Evolutionary conservation across 2,797 vertebrate species (phyloP).

Genomic region (Crypturellus tataupa): DNA sequence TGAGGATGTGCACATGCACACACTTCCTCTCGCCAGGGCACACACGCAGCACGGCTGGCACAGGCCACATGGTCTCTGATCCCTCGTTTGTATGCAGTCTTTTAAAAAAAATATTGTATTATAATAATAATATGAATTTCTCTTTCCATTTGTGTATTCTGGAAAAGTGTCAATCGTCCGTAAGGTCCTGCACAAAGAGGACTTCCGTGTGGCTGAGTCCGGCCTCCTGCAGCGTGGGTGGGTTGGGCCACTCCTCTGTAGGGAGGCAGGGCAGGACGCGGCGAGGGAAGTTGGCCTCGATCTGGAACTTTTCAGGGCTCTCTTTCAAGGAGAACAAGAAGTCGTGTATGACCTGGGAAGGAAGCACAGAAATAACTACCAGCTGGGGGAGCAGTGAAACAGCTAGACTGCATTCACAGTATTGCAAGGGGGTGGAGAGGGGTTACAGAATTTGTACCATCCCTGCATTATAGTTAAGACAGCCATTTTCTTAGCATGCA

Average conservation of each 20-base stretch:
- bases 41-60: constrained; percentile 77
- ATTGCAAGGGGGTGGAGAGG: rapidly evolving
- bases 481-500: background rate
- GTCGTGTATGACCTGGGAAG: constrained; percentile 94
- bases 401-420: background rate
- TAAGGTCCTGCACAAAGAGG: constrained; percentile 99
- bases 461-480: background rate
- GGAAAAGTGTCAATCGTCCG: constrained; percentile 93
- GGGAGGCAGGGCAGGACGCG: constrained; percentile 96
- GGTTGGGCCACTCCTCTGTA: constrained; percentile 93
- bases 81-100: constrained; percentile 90
- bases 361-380: constrained; percentile 14
- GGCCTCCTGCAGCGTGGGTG: constrained; percentile 95
- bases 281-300: constrained; percentile 96
- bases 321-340: constrained; percentile 99
- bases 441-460: background rate
- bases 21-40: constrained; percentile 32
- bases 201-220: constrained; percentile 98
- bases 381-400: constrained; percentile 24
- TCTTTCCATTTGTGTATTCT: constrained; percentile 71
- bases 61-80: constrained; percentile 88
- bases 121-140: constrained; percentile 85
- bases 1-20: background rate
- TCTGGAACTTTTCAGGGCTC: constrained; percentile 98
- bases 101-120: constrained; percentile 88